Evolutionary conservation across 2,888 invertebrate genomes (phyloP), one percentile per base, ranked within the genome.

Genomic region (Formica aserva): DNA sequence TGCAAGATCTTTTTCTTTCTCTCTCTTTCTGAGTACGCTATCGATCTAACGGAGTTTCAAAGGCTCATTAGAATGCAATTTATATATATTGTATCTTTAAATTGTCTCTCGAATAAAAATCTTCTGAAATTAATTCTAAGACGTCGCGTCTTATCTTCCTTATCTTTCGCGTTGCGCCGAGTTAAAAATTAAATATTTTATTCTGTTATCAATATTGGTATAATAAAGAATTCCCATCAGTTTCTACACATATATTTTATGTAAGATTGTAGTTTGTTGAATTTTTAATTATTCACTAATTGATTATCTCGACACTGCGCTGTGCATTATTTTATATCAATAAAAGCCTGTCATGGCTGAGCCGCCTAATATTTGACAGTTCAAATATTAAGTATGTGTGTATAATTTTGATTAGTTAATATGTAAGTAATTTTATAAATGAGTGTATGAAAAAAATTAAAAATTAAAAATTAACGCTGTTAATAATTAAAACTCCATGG

Each of bases 51-150:
- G 38, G 32, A 32, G 22, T 82, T 82, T 38, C 29, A 38, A 76
- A 60, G 32, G 38, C n/a, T 67, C 77, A 66, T 82, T 82, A 82
- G 77, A 82, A 55, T 66, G 4, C n/a, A 48, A 62, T 76, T 60
- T 35, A 60, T 76, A 62, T 18, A n/a, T 77, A 69, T 41, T 41
- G 18, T 67, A 55, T 9, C 38, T 29, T n/a, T 55, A 41, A 69
- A n/a, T 38, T 26, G 38, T 69, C 13, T 55, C 22, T 69, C 4
- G 9, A 69, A 57, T 57, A 41, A 38, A 55, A 57, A 8, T 77
- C n/a, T 1, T 26, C 1, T 29, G 18, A 38, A 69, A 69, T 57
- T 35, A 55, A 77, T 55, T 76, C n/a, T 41, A 48, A 75, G 48
- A 29, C n/a, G 0, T 41, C 1, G 6, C 29, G n/a, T 22, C 13